Evolutionary conservation across 2,113 vertebrate species (phyloP), one percentile per base, ranked within the genome.

Genomic region (Grallaria varia): DNA sequence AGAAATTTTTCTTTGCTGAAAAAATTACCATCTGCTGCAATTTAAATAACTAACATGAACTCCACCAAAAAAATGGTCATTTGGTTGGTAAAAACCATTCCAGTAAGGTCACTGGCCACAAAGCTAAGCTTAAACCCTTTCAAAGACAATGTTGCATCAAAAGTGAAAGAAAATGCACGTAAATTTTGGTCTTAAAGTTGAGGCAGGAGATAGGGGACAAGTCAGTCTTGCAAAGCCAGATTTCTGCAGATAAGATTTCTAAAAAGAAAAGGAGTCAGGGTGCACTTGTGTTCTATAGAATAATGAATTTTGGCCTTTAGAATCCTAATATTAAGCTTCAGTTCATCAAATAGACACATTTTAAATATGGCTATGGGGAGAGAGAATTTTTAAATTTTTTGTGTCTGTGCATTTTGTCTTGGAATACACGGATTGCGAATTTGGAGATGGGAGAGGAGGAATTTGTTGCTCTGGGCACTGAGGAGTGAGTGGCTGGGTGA

Each of bases 1-100:
- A 44, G 50, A 87, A 72, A 14, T 68, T 84, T 73, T 80, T 73
- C 27, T 85, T 53, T 87, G 47, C 37, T 89, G 56, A 78, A 92
- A 92, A 81, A 75, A 78, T 66, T 93, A 25, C 55, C 83, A 72
- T 97, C 80, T 93, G 85, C 63, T 94, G 31, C 47, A 44, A 63
- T 95, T 91, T 83, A 77, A 90, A 85, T 85, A 76, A 49, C 73
- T 81, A 74, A 62, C 16, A 40, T 31, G 39, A 69, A 63, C 74
- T 87, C n/a, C 30, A 42, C 20, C 23, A 30, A 35, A 30, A n/a
- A 93, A 89, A 66, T 20, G 30, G 15, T 66, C 18, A 64, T 52
- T 79, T 82, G 52, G 15, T 80, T 35, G 85, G 22, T 64, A 50
- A 77, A 75, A 44, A n/a, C 20, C 2, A 2, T 95, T 63, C 7